Percentiles rank a stretch among this genome's conserved stretches.
phyloP scores from a whole-genome alignment of 2,797 vertebrate species.

The Microchirus variegatus region DNA sequence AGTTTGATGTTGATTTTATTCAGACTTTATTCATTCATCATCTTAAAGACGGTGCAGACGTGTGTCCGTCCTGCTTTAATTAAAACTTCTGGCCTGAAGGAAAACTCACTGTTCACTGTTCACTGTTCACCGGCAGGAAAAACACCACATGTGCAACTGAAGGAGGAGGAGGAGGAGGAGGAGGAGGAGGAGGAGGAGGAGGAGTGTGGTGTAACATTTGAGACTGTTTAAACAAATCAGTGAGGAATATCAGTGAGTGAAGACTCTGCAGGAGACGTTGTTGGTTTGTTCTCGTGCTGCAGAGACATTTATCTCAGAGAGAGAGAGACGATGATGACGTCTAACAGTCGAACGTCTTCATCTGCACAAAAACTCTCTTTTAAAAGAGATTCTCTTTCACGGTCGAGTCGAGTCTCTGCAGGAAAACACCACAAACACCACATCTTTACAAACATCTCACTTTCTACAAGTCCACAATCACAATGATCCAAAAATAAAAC shows the following conservation, averaged over 20 bases:
- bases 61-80: slow-evolving; percentile 64
- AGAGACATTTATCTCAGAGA: slow-evolving; percentile 59
- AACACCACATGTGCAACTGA: slow-evolving; percentile 58
- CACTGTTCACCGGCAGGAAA: slow-evolving; percentile 42
- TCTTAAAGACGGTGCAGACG: slow-evolving; percentile 24
- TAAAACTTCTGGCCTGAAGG: slow-evolving; percentile 62
- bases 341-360: not conserved
- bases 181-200: slow-evolving; percentile 26
- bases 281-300: slow-evolving; percentile 64
- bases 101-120: slow-evolving; percentile 23
- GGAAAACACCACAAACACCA: no score
- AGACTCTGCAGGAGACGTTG: slow-evolving; percentile 58
- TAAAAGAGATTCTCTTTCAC: no score
- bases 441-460: no score
- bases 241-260: slow-evolving; percentile 70
- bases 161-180: slow-evolving; percentile 28
- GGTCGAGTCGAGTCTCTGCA: no score
- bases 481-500: no score
- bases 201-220: slow-evolving; percentile 58
- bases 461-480: no score
- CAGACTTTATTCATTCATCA: slow-evolving; percentile 36
- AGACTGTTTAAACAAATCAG: slow-evolving; percentile 83
- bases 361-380: no score
- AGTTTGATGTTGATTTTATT: no score
- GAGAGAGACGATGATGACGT: no score